Base-by-base conservation (phyloP, 1,140 invertebrate genomes). In the Microplitis mediator region DNA sequence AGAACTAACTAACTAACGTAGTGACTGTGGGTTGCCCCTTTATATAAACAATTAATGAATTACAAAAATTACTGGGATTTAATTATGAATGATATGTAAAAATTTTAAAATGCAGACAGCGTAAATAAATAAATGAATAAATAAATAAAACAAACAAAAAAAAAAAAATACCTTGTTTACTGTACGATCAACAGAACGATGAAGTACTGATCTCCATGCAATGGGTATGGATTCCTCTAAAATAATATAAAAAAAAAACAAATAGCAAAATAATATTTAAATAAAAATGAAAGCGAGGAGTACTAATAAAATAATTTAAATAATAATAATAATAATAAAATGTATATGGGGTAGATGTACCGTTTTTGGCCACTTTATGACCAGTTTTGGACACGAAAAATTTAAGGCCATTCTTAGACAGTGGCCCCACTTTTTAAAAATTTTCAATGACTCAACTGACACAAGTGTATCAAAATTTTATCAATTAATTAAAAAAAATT, bases 191-290 rank as follows among this genome's bases (percentile, higher is more conserved):
- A 84, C 78, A 75, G 84, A 82, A 81, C 85, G 85, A 77, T 83
- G 86, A 76, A 87, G 81, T 77, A 87, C 81, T 78, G 86, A 87
- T 79, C 84, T 84, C 85, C 85, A 86, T 86, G 84, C 82, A 78
- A 83, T 79, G 76, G 83, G 82, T 84, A 79, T 77, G 80, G 82
- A 82, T 82, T 81, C 80, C 72, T 87, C 86, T 87, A 87, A 86
- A 87, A 87, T 84, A 84, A 85, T 84, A 84, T 83, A 79, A 85
- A 74, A 23, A 23, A 2, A 23, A 78, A 81, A 80, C 79, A 81
- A 80, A 61, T 70, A 78, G 72, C 39, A 69, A 63, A 39, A 36
- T 60, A 9, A 70, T 45, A 34, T 4, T 9, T 64, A 63, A 35
- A 61, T 61, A 58, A 71, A 70, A 54, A 64, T 35, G 32, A 58